Evolutionary conservation across 2,888 invertebrate genomes (phyloP), one percentile per base, ranked within the genome.

Genomic region (Aelia acuminata): DNA sequence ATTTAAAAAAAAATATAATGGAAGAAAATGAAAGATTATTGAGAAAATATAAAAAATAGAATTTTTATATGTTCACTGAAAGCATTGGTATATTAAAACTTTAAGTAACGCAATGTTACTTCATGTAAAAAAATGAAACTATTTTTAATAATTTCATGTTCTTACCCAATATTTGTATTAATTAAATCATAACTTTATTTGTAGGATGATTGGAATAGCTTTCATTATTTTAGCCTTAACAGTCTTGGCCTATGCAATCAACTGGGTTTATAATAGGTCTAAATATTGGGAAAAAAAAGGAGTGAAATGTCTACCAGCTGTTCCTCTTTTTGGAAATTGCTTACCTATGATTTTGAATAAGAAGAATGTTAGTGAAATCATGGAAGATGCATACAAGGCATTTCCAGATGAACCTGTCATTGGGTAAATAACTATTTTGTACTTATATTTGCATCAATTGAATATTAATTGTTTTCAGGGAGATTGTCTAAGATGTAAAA

Each of bases 241-340:
- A 18, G 15, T 26, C 7, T 26, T 87, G 22, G 84, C 53, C 18
- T 80, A 7, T 48, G 75, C 47, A 3, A 31, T 87, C 11, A 35
- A 31, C 26, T 57, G 63, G 87, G 84, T 49, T 20, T n/a, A 70
- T 10, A 48, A 43, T 20, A 84, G 39, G 48, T 53, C 31, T 35
- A 48, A 87, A 43, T 57, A 43, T 47, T 87, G 87, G 87, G 87
- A 75, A 47, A 80, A 84, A 39, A 87, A 39, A 80, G 87, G 84
- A 35, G 35, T 84, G 3, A 87, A 87, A 22, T 35, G 39, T 48
- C 1, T 75, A 15, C 75, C 75, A 22, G 49, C 50, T 15, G 35
- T 84, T 20, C 84, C 75, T n/a, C 31, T 87, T n/a, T 49, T 87
- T 43, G 87, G 87, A 1, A 84, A 87, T 50, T 22, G 22, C n/a